Conservation (phyloP, 2,797 vertebrate species). For the Lycodopsis pacificus region DNA sequence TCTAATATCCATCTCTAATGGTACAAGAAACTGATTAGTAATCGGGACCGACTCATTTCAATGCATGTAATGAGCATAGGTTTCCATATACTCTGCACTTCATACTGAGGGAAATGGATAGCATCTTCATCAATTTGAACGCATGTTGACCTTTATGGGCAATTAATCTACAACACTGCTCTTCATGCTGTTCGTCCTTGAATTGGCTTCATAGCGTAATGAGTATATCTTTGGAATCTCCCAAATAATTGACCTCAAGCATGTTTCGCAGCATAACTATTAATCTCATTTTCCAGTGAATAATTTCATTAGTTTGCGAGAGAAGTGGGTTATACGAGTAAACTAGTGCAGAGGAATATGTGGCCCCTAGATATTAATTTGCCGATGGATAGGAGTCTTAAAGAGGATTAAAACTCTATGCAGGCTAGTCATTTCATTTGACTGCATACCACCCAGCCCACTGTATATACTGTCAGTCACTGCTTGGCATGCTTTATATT, state of each 20-base stretch:
- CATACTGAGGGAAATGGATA: constrained; percentile 66
- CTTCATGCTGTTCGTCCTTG: constrained; percentile 76
- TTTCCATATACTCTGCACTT: constrained; percentile 69
- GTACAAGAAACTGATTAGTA: constrained; percentile 84
- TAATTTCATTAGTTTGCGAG: constrained; percentile 78
- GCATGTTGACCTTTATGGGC: constrained; percentile 82
- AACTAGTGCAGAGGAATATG: constrained; percentile 71
- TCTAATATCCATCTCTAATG: constrained; percentile 87
- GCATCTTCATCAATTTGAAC: constrained; percentile 77
- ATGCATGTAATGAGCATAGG: constrained; percentile 81
- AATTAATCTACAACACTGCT: constrained; percentile 70
- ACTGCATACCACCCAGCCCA: constrained; percentile 77
- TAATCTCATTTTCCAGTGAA: constrained; percentile 85
- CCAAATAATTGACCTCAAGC: constrained; percentile 81
- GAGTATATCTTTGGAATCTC: constrained; percentile 79
- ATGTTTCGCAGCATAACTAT: constrained; percentile 77
- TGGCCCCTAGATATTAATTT: constrained; percentile 84
- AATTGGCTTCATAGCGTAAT: constrained; percentile 77
- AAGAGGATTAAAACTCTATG: constrained; percentile 85
- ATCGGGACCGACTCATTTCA: constrained; percentile 80
- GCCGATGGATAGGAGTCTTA: constrained; percentile 82
- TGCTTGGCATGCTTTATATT: constrained; percentile 80
- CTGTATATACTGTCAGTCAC: constrained; percentile 80
- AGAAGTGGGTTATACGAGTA: constrained; percentile 70
- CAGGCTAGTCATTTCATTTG: constrained; percentile 79